Percentiles rank a stretch among this genome's conserved stretches.
Conservation (phyloP, 2,113 vertebrate species). For the Alouatta palliata region DNA sequence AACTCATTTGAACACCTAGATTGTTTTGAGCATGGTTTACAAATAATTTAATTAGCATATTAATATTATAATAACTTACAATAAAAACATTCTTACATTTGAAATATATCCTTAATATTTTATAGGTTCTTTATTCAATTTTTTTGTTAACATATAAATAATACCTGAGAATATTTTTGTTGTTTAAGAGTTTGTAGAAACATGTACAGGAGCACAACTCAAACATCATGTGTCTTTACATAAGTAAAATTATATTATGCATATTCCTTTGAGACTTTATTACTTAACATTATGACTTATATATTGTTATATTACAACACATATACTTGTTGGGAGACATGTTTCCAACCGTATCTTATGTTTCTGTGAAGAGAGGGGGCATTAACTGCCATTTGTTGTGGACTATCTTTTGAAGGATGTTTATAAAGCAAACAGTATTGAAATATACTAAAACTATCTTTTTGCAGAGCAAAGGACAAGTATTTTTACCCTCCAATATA, state of each 20-base stretch:
- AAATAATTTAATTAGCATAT: not conserved
- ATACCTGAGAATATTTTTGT: not conserved
- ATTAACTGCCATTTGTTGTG: not conserved
- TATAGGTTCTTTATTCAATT: not conserved
- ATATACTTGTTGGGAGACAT: not conserved
- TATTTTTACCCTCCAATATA: not conserved
- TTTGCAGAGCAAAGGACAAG: not conserved
- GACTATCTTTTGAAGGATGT: not conserved
- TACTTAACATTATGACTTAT: not conserved
- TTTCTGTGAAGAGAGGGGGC: not conserved
- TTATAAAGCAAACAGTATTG: not conserved
- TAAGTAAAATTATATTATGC: not conserved
- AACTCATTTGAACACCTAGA: not conserved
- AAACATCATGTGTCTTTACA: not conserved
- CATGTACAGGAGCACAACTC: not conserved
- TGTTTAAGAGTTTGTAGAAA: not conserved
- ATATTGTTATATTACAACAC: not conserved
- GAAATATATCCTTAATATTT: not conserved
- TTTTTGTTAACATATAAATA: not conserved
- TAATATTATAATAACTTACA: not conserved
- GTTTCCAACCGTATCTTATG: not conserved
- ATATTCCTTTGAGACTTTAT: not conserved
- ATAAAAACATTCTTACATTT: not conserved
- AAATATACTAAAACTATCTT: not conserved
- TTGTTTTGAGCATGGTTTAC: not conserved